A percentile compares a stretch with the other conserved stretches of the same genome.
These are phyloP conservation scores for Pristionchus entomophagus DNA, from an alignment of 2,888 invertebrate species.

Conservation along the genomic window DNA sequence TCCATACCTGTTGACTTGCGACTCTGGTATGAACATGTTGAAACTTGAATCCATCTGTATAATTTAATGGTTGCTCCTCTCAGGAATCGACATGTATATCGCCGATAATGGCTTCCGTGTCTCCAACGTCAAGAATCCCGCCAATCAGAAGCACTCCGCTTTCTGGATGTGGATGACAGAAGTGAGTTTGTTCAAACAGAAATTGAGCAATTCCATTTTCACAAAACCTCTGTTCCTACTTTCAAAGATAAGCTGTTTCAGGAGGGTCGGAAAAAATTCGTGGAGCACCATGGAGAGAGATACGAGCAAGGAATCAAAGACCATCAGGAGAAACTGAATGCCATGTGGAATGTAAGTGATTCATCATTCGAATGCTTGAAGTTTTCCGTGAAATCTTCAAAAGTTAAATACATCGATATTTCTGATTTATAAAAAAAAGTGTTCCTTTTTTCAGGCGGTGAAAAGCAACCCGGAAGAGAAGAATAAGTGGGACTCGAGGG, in stretches of 20 bases:
- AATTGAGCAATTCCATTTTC: no score
- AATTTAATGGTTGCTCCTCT: no score
- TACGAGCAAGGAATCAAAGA: neutral
- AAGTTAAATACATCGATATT: neutral
- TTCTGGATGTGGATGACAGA: neutral
- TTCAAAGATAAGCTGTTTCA: neutral
- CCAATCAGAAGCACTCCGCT: neutral
- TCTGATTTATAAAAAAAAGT: neutral
- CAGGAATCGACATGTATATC: neutral
- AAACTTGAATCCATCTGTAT: neutral
- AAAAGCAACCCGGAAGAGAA: neutral
- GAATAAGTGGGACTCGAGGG: neutral
- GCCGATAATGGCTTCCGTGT: neutral
- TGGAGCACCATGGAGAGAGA: no score
- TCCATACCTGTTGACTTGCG: neutral
- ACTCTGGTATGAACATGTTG: neutral
- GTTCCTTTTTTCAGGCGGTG: neutral
- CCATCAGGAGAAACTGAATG: neutral
- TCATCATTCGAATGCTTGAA: neutral
- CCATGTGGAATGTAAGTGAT: neutral
- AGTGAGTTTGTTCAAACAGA: neutral
- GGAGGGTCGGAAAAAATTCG: neutral
- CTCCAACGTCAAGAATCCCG: constrained; percentile 6
- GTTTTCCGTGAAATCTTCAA: neutral
- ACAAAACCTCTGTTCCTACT: no score